These are phyloP conservation scores for Olivierus martensii DNA, from an alignment of 1,140 invertebrate species.

Conservation along the genomic window DNA sequence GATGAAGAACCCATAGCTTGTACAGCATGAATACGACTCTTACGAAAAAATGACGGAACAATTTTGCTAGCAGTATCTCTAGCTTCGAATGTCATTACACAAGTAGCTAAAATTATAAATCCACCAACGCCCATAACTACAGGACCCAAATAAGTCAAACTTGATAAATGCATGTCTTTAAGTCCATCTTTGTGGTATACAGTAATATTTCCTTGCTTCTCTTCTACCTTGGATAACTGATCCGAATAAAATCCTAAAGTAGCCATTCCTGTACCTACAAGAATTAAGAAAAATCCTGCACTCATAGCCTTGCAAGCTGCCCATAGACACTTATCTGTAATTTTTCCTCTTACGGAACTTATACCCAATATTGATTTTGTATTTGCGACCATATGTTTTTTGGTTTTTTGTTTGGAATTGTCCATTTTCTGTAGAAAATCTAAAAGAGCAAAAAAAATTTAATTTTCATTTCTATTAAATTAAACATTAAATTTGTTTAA, in stretches of 20 bases:
- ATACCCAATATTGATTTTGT: conserved; percentile 27
- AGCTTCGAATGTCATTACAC: conserved; percentile 82
- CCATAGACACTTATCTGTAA: conserved; percentile 72
- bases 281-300: conserved; percentile 62
- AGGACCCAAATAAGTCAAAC: conserved; percentile 75
- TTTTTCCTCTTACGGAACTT: conserved; percentile 45
- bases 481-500: too few species aligned
- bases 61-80: conserved; percentile 17
- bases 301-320: conserved; percentile 73
- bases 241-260: conserved; percentile 79
- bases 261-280: conserved; percentile 71
- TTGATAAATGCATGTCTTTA: conserved; percentile 63
- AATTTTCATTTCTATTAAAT: too few species aligned
- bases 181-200: conserved; percentile 61
- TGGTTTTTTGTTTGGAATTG: too few species aligned
- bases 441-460: too few species aligned
- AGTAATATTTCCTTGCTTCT: conserved; percentile 57
- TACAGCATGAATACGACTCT: not conserved
- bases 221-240: conserved; percentile 55
- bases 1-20: not conserved
- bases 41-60: conserved; percentile 2
- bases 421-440: too few species aligned
- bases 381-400: too few species aligned
- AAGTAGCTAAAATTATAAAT: conserved; percentile 81
- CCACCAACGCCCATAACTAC: conserved; percentile 86